Conservation (phyloP, 2,888 invertebrate genomes). For the Alloscopus bannaensis region DNA sequence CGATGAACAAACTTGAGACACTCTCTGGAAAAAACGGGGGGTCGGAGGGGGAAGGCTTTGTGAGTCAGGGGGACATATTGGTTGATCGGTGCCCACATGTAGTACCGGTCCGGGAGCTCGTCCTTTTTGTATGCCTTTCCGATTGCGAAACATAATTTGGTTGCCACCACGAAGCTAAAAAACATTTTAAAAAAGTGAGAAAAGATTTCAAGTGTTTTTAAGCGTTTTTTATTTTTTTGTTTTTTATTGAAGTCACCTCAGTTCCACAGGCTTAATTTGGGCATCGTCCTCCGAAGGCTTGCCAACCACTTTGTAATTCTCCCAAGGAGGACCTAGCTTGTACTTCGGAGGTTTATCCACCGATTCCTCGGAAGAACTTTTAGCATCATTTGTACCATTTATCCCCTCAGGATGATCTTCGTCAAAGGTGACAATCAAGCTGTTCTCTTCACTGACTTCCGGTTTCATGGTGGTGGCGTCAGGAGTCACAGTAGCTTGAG, state of each 20-base stretch:
- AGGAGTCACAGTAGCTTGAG: too few species aligned
- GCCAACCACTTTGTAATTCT: slow-evolving; percentile 34
- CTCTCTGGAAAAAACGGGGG: slow-evolving; percentile 47
- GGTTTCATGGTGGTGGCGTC: too few species aligned
- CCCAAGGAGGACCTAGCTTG: slow-evolving; percentile 41
- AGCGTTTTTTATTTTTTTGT: not conserved
- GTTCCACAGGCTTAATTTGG: not conserved
- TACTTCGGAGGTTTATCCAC: not conserved
- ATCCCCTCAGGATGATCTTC: too few species aligned
- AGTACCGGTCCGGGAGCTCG: slow-evolving; percentile 5
- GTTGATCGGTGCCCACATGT: slow-evolving; percentile 60
- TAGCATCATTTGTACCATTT: too few species aligned
- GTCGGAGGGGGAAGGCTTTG: slow-evolving; percentile 47
- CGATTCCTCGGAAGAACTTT: not conserved
- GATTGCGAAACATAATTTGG: slow-evolving; percentile 31
- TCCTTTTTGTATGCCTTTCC: not conserved
- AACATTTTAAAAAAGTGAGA: not conserved
- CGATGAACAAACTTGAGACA: slow-evolving; percentile 58
- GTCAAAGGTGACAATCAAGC: too few species aligned
- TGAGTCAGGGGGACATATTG: slow-evolving; percentile 52
- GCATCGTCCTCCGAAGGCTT: not conserved
- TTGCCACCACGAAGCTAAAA: slow-evolving; percentile 38
- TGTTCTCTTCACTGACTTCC: too few species aligned
- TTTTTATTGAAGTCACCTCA: slow-evolving; percentile 15
- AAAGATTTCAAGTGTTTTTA: not conserved